phyloP scores from a whole-genome alignment of 2,797 vertebrate genomes.

The Microhierax caerulescens region DNA sequence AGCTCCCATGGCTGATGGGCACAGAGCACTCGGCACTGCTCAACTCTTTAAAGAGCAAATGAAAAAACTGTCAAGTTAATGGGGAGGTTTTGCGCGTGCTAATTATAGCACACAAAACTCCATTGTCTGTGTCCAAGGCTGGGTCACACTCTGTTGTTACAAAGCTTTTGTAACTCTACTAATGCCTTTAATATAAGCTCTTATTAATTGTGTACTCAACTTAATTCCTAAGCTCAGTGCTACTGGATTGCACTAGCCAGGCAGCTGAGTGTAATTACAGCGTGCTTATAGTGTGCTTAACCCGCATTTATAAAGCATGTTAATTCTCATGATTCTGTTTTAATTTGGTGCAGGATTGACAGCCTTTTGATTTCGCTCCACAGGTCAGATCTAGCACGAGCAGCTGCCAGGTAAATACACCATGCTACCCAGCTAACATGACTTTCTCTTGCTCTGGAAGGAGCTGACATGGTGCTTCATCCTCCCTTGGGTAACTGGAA shows the following conservation, averaged over 20 bases:
- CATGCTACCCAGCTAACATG: accelerated
- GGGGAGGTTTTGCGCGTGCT: neutral
- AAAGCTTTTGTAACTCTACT: constrained; percentile 70
- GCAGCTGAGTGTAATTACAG: constrained; percentile 71
- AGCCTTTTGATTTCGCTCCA: neutral
- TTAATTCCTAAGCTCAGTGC: constrained; percentile 61
- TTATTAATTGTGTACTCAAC: constrained; percentile 73
- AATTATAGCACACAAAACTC: constrained; percentile 53
- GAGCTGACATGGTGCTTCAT: neutral
- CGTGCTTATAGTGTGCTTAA: constrained; percentile 72
- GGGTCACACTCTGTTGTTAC: constrained; percentile 60
- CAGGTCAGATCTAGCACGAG: neutral
- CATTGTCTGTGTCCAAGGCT: constrained; percentile 35
- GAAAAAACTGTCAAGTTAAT: constrained; percentile 5
- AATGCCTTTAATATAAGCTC: constrained; percentile 73
- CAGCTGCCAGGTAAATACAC: neutral
- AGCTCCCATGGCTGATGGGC: neutral
- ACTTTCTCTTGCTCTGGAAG: neutral
- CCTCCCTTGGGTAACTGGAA: neutral
- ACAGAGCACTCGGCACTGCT: neutral
- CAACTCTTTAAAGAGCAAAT: neutral
- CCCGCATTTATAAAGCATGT: constrained; percentile 43
- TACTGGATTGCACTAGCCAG: constrained; percentile 48
- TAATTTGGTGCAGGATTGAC: constrained; percentile 51
- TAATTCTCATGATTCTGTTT: constrained; percentile 57